Base-by-base conservation (phyloP, 2,113 vertebrate species). In the Candoia aspera region DNA sequence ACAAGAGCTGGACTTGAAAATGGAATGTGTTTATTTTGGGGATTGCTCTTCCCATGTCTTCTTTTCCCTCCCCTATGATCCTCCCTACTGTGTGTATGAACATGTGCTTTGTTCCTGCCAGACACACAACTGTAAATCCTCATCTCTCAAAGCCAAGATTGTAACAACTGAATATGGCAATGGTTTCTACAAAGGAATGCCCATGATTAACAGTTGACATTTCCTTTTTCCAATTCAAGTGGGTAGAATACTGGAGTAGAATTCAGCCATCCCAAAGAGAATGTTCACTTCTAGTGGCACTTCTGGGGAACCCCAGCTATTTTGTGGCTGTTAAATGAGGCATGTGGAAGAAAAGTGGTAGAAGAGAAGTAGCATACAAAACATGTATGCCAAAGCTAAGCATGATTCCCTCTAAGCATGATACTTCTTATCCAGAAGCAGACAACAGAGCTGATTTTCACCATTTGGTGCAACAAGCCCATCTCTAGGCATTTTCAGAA, bases 61-160 rank as follows among this genome's bases (percentile, higher is more conserved):
- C 90, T 8, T 84, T 89, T n/a, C 21, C 87, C 19, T 64, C 57
- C 13, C 13, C 91, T 94, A 26, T n/a, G 87, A 55, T 87, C 90
- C 88, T 95, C 95, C 95, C 94, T 95, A 95, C 90, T 95, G 90
- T 92, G 94, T 90, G 94, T 93, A 89, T 1, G 92, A 96, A 96
- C 92, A 87, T 95, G 88, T 83, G 92, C 91, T 95, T 42, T 53
- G 83, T 94, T 91, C 89, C 62, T 54, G 84, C 62, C 90, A 95
- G 91, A 58, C 26, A 95, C 29, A 92, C 94, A 90, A 85, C 58
- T 84, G 19, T 93, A 95, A 96, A 95, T 96, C 92, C 91, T 88
- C 54, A 90, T 49, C 73, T 26, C 86, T 86, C n/a, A 87, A 91
- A 92, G 42, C 24, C 94, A 92, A 90, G 93, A 57, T 91, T 94